Base-by-base conservation (phyloP, 2,113 vertebrate species). In the Rousettus leschenaultii region DNA sequence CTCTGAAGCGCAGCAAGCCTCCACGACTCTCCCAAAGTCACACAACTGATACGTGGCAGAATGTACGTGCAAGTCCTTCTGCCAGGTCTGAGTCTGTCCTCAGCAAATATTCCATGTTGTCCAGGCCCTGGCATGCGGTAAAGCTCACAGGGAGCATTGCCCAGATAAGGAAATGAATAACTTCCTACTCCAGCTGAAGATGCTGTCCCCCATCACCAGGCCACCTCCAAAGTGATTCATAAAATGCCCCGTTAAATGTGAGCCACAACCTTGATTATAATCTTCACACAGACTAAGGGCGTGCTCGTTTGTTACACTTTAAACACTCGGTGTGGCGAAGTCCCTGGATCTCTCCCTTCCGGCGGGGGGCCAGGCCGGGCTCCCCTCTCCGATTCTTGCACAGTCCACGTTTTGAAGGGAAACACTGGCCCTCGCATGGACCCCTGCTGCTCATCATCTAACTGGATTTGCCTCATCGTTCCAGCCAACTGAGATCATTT, bases 401-500 rank as follows among this genome's bases (percentile, higher is more conserved):
- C 86, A 45, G 28, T 35, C 10, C 74, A 51, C 89, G 57, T 43
- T 21, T 88, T 66, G 80, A 71, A 86, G 75, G 75, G 80, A 96
- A 88, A 35, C 18, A 38, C 91, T 0, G 85, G 93, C 71, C 88
- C 22, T 95, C 26, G 0, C n/a, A 0, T 2, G 71, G 91, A 96
- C 82, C 78, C 96, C 93, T 96, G 93, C 94, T 97, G 96, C 63
- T 84, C 68, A 94, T 89, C 96, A 91, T 97, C 93, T 95, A 13
- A 1, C 80, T 93, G 85, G 68, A 74, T 95, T 95, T 93, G 86
- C 91, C 78, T 95, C 85, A 91, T 38, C 10, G n/a, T 97, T 97
- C 93, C 91, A 96, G 94, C 94, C 97, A 83, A 96, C 91, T 97
- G 97, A 98, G 94, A 96, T 97, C 97, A 97, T 93, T 94, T 93